Percentiles rank a stretch among this genome's conserved stretches.
Evolutionary conservation across 2,113 vertebrate species (phyloP).

Genomic region (Mustela lutreola): DNA sequence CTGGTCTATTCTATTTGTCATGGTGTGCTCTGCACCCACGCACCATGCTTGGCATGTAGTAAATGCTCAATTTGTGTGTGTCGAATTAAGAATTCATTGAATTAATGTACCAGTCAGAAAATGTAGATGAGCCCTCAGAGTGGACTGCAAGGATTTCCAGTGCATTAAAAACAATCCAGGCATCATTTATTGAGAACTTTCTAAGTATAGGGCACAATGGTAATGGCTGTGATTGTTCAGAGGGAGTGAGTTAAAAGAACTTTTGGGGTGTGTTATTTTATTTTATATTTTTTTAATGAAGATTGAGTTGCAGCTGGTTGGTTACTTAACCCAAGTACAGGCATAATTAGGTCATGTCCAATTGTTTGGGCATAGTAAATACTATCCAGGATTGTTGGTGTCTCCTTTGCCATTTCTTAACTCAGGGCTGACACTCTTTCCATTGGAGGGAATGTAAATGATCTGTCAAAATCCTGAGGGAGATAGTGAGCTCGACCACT

Average conservation of each 20-base stretch:
- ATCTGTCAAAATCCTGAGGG: neutral
- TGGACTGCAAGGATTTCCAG: neutral
- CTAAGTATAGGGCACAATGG: neutral
- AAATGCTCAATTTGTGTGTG: neutral
- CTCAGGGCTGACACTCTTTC: neutral
- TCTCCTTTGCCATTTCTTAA: neutral
- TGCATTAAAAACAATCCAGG: neutral
- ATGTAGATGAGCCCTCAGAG: neutral
- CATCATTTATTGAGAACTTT: neutral
- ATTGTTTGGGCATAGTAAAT: neutral
- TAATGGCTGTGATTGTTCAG: neutral
- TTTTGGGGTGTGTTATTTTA: neutral
- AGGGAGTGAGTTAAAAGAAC: neutral
- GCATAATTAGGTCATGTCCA: neutral
- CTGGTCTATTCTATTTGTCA: neutral
- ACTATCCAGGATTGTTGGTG: neutral
- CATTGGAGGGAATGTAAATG: neutral
- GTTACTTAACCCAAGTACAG: neutral
- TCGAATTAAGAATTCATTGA: neutral
- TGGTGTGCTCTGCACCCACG: neutral
- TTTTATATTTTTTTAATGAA: neutral
- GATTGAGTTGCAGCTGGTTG: neutral
- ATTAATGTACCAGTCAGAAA: conserved; percentile 1
- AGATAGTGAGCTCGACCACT: neutral
- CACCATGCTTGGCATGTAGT: neutral